Evolutionary conservation across 1,140 invertebrate species (phyloP).

Genomic region (Cydia fagiglandana): DNA sequence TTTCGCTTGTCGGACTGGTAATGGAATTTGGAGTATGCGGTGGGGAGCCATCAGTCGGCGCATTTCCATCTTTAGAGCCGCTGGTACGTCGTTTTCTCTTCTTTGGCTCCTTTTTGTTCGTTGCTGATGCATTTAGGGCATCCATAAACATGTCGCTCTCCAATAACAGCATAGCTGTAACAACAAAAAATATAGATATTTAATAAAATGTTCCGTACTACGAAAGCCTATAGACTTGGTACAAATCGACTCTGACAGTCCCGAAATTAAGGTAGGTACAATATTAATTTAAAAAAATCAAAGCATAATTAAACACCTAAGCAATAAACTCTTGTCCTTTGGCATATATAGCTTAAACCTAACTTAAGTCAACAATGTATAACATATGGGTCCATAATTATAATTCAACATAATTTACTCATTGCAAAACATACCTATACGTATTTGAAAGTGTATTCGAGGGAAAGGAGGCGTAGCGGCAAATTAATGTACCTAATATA

Average conservation of each 20-base stretch:
- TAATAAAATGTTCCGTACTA: too few species aligned
- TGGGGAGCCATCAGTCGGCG: constrained; percentile 75
- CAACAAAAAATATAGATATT: constrained; percentile 34
- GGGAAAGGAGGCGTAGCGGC: background rate
- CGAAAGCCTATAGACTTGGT: too few species aligned
- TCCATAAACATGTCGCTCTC: constrained; percentile 97
- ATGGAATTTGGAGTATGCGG: constrained; percentile 69
- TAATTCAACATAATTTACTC: background rate
- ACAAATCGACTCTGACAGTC: too few species aligned
- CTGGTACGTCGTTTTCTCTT: constrained; percentile 87
- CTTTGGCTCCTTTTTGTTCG: constrained; percentile 86
- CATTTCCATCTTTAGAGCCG: constrained; percentile 81
- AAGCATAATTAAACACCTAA: too few species aligned
- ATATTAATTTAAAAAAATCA: too few species aligned
- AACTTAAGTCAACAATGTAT: constrained; percentile 46
- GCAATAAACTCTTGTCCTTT: background rate
- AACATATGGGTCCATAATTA: constrained; percentile 37
- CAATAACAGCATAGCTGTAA: constrained; percentile 87
- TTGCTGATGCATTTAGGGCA: constrained; percentile 86
- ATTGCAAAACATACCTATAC: background rate
- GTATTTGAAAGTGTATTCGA: background rate
- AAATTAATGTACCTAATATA: background rate
- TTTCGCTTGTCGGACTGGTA: constrained; percentile 67
- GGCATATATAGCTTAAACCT: background rate
- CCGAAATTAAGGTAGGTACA: too few species aligned